Evolutionary conservation across 2,113 vertebrate genomes (phyloP).

Genomic region (Petaurus breviceps): DNA sequence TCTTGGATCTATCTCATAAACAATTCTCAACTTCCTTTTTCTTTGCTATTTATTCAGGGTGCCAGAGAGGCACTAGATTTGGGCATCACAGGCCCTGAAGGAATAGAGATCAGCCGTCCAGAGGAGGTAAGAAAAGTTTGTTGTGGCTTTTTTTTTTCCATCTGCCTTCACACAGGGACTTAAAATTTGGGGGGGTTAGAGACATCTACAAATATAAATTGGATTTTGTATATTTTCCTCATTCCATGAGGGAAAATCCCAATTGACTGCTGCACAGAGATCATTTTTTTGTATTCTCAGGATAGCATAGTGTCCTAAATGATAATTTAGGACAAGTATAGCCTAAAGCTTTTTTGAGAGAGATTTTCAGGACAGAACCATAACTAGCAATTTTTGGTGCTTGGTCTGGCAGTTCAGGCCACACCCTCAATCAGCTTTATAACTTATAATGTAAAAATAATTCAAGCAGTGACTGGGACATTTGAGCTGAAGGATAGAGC

Average conservation of each 20-base stretch:
- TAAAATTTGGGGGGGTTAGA: background rate
- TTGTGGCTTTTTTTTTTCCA: background rate
- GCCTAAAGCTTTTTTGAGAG: background rate
- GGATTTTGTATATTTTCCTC: background rate
- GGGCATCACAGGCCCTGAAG: conserved; percentile 96
- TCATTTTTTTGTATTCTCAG: background rate
- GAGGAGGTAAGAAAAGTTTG: conserved; percentile 89
- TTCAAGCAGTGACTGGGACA: background rate
- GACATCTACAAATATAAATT: background rate
- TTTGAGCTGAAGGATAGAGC: background rate
- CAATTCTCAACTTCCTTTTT: conserved; percentile 9
- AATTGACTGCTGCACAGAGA: background rate
- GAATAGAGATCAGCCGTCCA: conserved; percentile 97
- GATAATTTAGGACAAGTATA: background rate
- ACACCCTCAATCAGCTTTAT: background rate
- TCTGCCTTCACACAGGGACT: background rate
- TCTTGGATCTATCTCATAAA: background rate
- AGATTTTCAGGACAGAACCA: background rate
- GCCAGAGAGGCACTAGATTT: conserved; percentile 95
- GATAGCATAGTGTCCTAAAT: background rate
- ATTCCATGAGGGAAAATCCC: background rate
- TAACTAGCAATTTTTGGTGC: background rate
- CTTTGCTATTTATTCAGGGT: conserved; percentile 83
- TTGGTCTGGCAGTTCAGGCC: background rate
- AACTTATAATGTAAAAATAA: background rate